Percentiles rank a stretch among this genome's conserved stretches.
Conservation (phyloP, 1,140 invertebrate species). For the Heterodera schachtii region DNA sequence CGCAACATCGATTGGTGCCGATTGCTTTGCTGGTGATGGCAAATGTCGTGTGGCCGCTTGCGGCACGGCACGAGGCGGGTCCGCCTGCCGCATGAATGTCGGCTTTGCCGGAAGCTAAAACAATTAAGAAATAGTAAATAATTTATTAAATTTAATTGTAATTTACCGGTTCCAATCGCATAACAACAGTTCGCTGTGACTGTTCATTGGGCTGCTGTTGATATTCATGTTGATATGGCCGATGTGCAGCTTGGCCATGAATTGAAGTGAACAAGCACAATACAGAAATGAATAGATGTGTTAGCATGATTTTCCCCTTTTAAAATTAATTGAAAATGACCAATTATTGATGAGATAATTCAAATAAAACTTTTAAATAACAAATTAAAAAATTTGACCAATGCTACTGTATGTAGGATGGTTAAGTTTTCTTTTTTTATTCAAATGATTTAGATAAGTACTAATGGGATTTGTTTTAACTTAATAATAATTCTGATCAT, state of each 20-base stretch:
- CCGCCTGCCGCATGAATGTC: slow-evolving; percentile 41
- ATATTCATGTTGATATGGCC: background rate
- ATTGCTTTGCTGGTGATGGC: slow-evolving; percentile 4
- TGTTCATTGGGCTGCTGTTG: slow-evolving; percentile 27
- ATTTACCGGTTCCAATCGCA: slow-evolving; percentile 45
- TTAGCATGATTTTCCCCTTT: background rate
- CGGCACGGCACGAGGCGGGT: slow-evolving; percentile 49
- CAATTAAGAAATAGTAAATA: background rate
- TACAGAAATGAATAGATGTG: background rate
- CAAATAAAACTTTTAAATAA: no score
- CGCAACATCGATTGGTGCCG: slow-evolving; percentile 1
- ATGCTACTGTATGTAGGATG: no score
- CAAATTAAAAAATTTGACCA: no score
- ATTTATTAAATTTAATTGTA: slow-evolving; percentile 10
- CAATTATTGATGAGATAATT: background rate
- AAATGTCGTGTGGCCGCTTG: slow-evolving; percentile 16
- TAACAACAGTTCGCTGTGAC: slow-evolving; percentile 46
- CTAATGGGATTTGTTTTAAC: no score
- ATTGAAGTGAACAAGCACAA: background rate
- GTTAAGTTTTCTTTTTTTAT: no score
- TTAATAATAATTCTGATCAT: no score
- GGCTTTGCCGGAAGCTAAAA: slow-evolving; percentile 33
- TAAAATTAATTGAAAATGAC: background rate
- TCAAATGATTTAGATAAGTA: no score
- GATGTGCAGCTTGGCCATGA: background rate